Base-by-base conservation (phyloP, 2,113 vertebrate genomes). In the Ptilorrhoa leucosticta region DNA sequence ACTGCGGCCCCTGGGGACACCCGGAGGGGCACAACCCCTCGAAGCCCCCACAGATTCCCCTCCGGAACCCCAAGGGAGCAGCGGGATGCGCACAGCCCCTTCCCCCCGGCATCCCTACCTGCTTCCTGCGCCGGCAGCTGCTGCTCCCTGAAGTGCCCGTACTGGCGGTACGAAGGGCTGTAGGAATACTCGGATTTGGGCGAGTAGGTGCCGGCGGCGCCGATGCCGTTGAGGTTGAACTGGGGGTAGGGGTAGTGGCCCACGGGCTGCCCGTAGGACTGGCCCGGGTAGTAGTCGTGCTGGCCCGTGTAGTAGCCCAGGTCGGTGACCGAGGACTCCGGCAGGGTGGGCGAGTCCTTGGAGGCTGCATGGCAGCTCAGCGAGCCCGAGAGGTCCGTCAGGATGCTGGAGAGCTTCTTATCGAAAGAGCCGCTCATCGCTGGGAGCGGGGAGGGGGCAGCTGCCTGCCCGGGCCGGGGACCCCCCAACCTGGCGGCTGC, bases 261-360 rank as follows among this genome's bases (percentile, higher is more conserved):
- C 63, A 96, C 99, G 87, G 99, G 99, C 68, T 99, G 99, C 82
- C 98, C 96, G 96, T 98, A 99, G 96, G 99, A 99, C 97, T 99
- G 99, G 95, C 99, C 99, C 98, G 99, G 98, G 94, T 99, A 99
- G 77, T 98, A 99, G 76, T 99, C 99, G 60, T 99, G 99, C 70
- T 99, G 99, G 75, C 98, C 90, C 90, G 98, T 99, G 98, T 99
- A 99, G 98, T 99, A 99, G 96, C 99, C 99, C 98, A 99, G 98
- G 75, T 99, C 99, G 48, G 99, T 99, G 96, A 99, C 98, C 4
- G 99, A 99, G 15, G 99, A 99, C 97, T 99, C 99, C 3, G 99
- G 99, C 23, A 99, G 98, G 13, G 99, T 99, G 27, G 99, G 99
- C 12, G 99, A 99, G 97, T 99, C 99, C 98, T 99, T 99, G 96